Conservation (phyloP, 1,140 invertebrate species). For the Drosophila bocki region DNA sequence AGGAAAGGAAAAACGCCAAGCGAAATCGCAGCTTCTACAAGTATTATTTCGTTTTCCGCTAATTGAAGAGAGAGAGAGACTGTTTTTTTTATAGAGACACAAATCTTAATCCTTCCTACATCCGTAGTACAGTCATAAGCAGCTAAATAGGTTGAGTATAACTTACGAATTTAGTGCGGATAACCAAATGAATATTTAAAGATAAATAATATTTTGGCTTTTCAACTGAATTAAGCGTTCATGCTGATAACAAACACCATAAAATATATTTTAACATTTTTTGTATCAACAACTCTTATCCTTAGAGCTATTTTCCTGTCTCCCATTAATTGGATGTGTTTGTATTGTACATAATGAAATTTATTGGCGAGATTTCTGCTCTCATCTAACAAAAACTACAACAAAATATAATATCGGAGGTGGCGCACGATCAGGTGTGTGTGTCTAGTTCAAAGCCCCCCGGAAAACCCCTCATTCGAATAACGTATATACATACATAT, state of each 20-base stretch:
- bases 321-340: background rate
- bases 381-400: conserved; percentile 13
- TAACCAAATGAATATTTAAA: background rate
- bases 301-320: background rate
- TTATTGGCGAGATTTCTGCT: conserved; percentile 29
- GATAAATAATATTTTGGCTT: background rate
- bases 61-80: conserved; percentile 59
- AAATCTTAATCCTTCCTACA: conserved; percentile 57
- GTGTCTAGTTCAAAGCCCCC: conserved; percentile 32
- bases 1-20: conserved; percentile 51
- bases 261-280: background rate
- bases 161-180: background rate
- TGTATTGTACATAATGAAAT: conserved; percentile 27
- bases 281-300: background rate
- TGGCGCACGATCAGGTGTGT: conserved; percentile 54
- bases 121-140: conserved; percentile 27
- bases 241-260: background rate
- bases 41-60: conserved; percentile 70
- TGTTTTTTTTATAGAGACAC: conserved; percentile 41
- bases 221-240: background rate
- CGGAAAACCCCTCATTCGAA: conserved; percentile 5
- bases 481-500: background rate
- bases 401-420: conserved; percentile 24
- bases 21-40: conserved; percentile 53
- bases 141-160: conserved; percentile 1